A percentile compares a stretch with the other conserved stretches of the same genome.
phyloP scores from a whole-genome alignment of 2,797 vertebrate genomes.

The Siniperca scherzeri region DNA sequence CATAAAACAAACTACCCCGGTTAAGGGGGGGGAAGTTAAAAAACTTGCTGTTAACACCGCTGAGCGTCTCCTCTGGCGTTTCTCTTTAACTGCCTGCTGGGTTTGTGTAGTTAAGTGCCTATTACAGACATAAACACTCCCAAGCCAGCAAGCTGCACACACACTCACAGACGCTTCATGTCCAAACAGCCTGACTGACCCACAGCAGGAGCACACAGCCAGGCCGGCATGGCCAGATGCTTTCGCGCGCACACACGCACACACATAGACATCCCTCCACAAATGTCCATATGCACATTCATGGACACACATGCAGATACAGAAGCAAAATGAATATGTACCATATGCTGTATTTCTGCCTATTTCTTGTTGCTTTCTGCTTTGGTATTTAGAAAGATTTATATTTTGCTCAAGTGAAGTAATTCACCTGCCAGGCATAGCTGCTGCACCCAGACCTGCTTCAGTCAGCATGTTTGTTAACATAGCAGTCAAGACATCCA shows the following conservation, averaged over 20 bases:
- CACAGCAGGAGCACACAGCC: conserved; percentile 65
- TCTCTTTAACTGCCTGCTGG: conserved; percentile 67
- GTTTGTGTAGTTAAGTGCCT: conserved; percentile 72
- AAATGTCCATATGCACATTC: conserved; percentile 19
- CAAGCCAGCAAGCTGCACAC: conserved; percentile 57
- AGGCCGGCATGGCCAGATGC: conserved; percentile 67
- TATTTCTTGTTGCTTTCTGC: conserved; percentile 27
- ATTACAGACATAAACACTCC: conserved; percentile 75
- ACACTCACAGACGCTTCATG: conserved; percentile 51
- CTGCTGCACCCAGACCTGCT: conserved; percentile 47
- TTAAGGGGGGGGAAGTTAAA: conserved; percentile 29
- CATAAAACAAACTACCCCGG: conserved; percentile 55
- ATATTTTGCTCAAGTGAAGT: conserved; percentile 34
- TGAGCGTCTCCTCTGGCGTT: conserved; percentile 55
- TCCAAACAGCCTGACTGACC: conserved; percentile 74
- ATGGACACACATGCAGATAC: conserved; percentile 2
- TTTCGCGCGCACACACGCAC: conserved; percentile 39
- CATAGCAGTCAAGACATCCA: conserved; percentile 40
- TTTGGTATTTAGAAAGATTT: conserved; percentile 36
- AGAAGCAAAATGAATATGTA: not conserved
- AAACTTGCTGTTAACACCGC: conserved; percentile 58
- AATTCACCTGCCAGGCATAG: conserved; percentile 63
- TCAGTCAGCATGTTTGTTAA: conserved; percentile 51
- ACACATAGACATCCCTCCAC: not conserved
- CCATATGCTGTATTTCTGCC: not conserved